Evolutionary conservation across 2,113 vertebrate species (phyloP).

Genomic region (Anolis carolinensis): DNA sequence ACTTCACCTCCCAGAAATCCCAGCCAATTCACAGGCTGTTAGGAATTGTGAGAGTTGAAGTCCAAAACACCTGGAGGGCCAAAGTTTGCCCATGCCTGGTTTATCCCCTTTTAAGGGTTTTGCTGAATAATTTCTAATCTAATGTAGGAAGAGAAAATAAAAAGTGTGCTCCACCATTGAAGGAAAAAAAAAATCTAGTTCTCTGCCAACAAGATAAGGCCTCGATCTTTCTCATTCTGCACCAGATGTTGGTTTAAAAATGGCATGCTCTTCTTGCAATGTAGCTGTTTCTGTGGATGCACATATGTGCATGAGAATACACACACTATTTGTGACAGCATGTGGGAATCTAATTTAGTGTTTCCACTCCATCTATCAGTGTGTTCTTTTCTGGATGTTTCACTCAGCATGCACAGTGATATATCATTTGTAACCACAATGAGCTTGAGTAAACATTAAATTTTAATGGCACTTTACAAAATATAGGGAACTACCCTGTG

Average conservation of each 20-base stretch:
- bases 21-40: too few relatives aligned
- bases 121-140: too few relatives aligned
- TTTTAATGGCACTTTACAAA: constrained; percentile 12
- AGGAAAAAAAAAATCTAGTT: too few relatives aligned
- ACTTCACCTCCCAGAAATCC: too few relatives aligned
- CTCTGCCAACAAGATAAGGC: not conserved
- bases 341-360: not conserved
- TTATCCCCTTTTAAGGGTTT: too few relatives aligned
- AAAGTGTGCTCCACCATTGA: too few relatives aligned
- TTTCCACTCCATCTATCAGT: constrained; percentile 31
- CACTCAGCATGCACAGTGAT: not conserved
- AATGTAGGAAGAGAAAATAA: too few relatives aligned
- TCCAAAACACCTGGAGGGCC: too few relatives aligned
- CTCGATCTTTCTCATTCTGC: too few relatives aligned
- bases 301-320: not conserved
- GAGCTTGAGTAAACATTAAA: constrained; percentile 39
- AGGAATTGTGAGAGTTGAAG: too few relatives aligned
- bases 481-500: not conserved
- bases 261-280: not conserved
- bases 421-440: not conserved
- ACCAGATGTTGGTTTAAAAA: not conserved
- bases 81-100: too few relatives aligned
- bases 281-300: not conserved
- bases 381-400: constrained; percentile 30
- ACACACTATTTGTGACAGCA: not conserved